Base-by-base conservation (phyloP, 2,113 vertebrate species). In the Crotalus viridis region DNA sequence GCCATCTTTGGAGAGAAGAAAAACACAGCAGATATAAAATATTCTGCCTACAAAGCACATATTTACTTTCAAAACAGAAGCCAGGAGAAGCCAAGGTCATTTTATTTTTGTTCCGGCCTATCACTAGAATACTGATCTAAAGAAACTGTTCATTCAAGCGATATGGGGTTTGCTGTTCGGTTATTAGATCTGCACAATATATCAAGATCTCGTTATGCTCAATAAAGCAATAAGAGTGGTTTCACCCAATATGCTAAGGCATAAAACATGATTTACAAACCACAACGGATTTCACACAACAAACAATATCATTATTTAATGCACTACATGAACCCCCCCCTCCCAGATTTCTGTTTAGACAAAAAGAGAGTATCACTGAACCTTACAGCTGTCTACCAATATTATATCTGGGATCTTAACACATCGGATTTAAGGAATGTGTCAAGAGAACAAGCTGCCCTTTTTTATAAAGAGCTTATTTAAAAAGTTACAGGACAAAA, bases 1-100 rank as follows among this genome's bases (percentile, higher is more conserved):
- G 93, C 98, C 98, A 94, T 56, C 97, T 97, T 4, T 39, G 46
- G 39, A 89, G n/a, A 89, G 24, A 51, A 86, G 92, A 94, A 91
- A 90, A 12, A 93, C 0, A 8, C 21, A n/a, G 3, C 17, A 52
- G 10, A 85, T 51, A 48, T 87, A 15, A 91, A 55, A 33, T 1
- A 24, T 33, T 87, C 4, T 12, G 15, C 88, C 3, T 51, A 0
- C 15, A 85, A 89, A 54, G 9, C 4, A n/a, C 74, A 5, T 87
- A 89, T 88, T 64, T 87, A 0, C 0, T 12, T 21, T 3, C 48
- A 10, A 48, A 59, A 91, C 22, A 56, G 15, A 89, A 59, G 5
- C 0, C 8, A 54, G 22, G 33, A 90, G 0, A 85, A 52, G 39
- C 8, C 0, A 0, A 43, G 15, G 17, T 22, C 43, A 88, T 91